phyloP scores from a whole-genome alignment of 1,140 invertebrate genomes.

The Coboldia fuscipes region DNA sequence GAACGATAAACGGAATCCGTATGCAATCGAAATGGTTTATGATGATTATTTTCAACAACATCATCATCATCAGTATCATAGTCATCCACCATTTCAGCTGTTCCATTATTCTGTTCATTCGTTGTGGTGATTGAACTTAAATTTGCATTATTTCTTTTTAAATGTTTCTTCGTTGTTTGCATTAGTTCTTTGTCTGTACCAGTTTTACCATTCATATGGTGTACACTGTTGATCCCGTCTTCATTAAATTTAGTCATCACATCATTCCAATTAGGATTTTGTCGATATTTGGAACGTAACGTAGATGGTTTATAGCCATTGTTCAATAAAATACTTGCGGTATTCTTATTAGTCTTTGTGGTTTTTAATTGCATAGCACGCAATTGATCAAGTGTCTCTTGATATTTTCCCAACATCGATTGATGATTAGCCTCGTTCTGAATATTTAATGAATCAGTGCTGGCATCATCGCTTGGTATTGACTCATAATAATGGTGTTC shows the following conservation, averaged over 20 bases:
- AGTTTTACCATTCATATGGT: background rate
- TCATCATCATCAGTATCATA: too few relatives aligned
- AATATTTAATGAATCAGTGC: conserved; percentile 1
- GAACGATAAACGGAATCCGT: too few relatives aligned
- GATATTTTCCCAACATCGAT: conserved; percentile 33
- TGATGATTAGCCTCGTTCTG: conserved; percentile 22
- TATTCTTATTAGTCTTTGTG: conserved; percentile 23
- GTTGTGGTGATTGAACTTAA: too few relatives aligned
- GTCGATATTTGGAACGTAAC: conserved; percentile 25
- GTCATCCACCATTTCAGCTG: too few relatives aligned
- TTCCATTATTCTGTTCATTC: too few relatives aligned
- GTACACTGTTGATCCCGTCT: background rate
- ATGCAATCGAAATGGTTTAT: too few relatives aligned
- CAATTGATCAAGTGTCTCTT: conserved; percentile 32
- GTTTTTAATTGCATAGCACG: conserved; percentile 12
- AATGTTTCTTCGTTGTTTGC: too few relatives aligned
- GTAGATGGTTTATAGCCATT: conserved; percentile 32
- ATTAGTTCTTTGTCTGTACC: too few relatives aligned
- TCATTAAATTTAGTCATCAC: conserved; percentile 5
- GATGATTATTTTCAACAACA: too few relatives aligned
- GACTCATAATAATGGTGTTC: conserved; percentile 6
- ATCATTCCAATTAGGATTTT: conserved; percentile 29
- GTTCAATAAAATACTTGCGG: too few relatives aligned
- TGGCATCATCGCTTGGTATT: background rate
- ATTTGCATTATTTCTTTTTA: too few relatives aligned